A percentile compares a stretch with the other conserved stretches of the same genome.
Conservation (phyloP, 2,888 invertebrate species). For the Neocrepidodera transversa region DNA sequence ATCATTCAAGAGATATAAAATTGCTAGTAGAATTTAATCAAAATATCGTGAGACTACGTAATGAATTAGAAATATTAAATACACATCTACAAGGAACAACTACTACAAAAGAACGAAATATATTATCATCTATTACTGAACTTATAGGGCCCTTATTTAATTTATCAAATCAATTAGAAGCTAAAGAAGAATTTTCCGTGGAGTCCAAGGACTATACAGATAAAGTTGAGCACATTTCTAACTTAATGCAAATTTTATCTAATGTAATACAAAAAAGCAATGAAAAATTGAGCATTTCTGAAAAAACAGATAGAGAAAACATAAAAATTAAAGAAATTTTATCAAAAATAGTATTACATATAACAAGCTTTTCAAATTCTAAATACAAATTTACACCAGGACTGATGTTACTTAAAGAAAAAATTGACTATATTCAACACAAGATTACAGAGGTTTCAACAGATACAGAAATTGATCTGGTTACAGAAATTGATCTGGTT, state of each 20-base stretch:
- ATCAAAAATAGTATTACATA: too few species aligned
- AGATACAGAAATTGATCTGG: not conserved
- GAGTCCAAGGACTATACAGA: not conserved
- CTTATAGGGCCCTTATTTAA: conserved; percentile 10
- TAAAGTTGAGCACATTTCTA: not conserved
- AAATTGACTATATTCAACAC: not conserved
- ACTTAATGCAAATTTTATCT: not conserved
- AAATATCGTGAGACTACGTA: not conserved
- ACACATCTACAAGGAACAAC: conserved; percentile 6
- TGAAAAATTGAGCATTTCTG: conserved; percentile 14
- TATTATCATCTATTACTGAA: conserved; percentile 1
- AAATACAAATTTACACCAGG: not conserved
- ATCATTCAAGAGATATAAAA: not conserved
- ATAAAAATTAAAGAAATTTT: conserved; percentile 10
- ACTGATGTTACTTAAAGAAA: not conserved
- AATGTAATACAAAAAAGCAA: not conserved
- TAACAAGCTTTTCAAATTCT: too few species aligned
- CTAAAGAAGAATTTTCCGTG: not conserved
- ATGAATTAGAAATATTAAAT: conserved; percentile 11
- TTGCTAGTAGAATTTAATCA: not conserved
- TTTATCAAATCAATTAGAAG: conserved; percentile 5
- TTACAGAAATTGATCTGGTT: conserved; percentile 19
- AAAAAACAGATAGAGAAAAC: conserved; percentile 15
- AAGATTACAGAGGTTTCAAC: not conserved
- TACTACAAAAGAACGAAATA: not conserved